Conservation (phyloP, 2,797 vertebrate species). For the Xenopus petersii region DNA sequence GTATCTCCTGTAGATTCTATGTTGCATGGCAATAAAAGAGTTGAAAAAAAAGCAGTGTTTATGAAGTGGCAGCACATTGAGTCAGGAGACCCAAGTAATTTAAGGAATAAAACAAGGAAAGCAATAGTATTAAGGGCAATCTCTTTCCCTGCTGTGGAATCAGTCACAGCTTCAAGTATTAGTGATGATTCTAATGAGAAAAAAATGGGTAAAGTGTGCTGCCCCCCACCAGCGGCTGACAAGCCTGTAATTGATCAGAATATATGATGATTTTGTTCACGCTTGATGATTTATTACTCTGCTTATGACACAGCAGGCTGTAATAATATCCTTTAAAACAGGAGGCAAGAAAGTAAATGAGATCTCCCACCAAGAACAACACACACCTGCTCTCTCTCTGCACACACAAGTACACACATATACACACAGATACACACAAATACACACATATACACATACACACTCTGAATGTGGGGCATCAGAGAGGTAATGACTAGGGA, state of each 20-base stretch:
- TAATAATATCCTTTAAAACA: conserved; percentile 18
- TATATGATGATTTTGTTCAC: conserved; percentile 20
- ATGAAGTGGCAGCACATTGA: too few species aligned
- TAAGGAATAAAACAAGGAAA: not conserved
- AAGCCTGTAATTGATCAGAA: conserved; percentile 30
- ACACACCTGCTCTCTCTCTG: conserved; percentile 1
- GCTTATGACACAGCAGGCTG: conserved; percentile 20
- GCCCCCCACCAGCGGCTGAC: conserved; percentile 10
- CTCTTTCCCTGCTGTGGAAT: not conserved
- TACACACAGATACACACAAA: not conserved
- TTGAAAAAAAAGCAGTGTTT: too few species aligned
- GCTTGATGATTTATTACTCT: conserved; percentile 14
- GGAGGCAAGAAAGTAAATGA: conserved; percentile 20
- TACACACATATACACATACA: not conserved
- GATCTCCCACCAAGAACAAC: conserved; percentile 21
- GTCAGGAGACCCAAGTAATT: too few species aligned
- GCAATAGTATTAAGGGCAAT: not conserved
- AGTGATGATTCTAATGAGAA: not conserved
- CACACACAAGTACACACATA: not conserved
- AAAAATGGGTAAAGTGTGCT: conserved; percentile 1
- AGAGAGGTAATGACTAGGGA: too few species aligned
- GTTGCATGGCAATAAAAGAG: too few species aligned
- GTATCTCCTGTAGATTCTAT: too few species aligned
- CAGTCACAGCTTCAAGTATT: not conserved
- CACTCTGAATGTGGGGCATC: not conserved